Evolutionary conservation across 2,888 invertebrate genomes (phyloP), one percentile per base, ranked within the genome.

Genomic region (Melanargia galathea): DNA sequence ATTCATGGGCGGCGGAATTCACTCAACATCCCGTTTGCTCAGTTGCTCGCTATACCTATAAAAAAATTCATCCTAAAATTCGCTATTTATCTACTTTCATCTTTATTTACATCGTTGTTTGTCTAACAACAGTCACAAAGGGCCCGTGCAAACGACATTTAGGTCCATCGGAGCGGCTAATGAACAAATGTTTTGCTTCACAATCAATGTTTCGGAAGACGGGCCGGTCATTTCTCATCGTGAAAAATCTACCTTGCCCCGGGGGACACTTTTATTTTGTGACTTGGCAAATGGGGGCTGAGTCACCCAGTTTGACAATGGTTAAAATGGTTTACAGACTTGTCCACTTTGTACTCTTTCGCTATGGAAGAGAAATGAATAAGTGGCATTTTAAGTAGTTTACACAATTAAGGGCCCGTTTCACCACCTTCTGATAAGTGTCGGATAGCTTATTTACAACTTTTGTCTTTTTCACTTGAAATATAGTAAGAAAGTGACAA

Each of bases 151-250:
- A 64, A 58, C 63, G 38, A 66, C 57, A 55, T 56, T 46, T 63
- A 49, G 45, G 63, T 46, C 59, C 67, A 79, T 69, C 75, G 75
- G 70, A 76, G 73, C 76, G 72, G 71, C 75, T 82, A 84, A 82
- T 82, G 82, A 80, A 82, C 83, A 82, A 84, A 83, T 82, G 80
- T 84, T 82, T 82, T 80, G 73, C 75, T 76, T 73, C 72, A 80
- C 80, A 84, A 83, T 83, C 83, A 78, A 77, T 74, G 77, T 73
- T 72, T 59, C 26, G 58, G 70, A 74, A 77, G 75, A 72, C 69
- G 68, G 71, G 71, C 65, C 71, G 78, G 80, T 78, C 79, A 86
- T 86, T 86, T 87, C 85, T 86, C 83, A 82, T 84, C 79, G 78
- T 84, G n/a, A 84, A 86, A 83, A 87, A 81, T 79, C 76, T 73